phyloP scores from a whole-genome alignment of 2,113 vertebrate genomes.

The Holacanthus passer region DNA sequence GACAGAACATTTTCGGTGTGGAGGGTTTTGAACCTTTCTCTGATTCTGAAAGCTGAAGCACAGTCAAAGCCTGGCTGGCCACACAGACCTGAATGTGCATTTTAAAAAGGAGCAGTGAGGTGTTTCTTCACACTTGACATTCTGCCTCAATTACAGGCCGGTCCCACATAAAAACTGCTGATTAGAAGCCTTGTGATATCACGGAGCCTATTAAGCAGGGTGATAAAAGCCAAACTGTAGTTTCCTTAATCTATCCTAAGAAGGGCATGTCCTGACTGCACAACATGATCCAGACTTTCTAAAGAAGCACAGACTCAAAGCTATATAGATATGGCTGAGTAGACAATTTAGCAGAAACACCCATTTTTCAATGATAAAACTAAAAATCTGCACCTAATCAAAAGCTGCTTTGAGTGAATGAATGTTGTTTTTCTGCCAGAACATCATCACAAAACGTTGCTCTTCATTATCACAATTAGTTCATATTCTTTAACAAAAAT shows the following conservation, averaged over 20 bases:
- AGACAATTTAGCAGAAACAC: neutral
- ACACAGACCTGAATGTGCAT: slow-evolving; percentile 42
- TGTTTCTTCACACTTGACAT: slow-evolving; percentile 43
- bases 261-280: slow-evolving; percentile 24
- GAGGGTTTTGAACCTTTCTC: slow-evolving; percentile 1
- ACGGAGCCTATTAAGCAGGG: neutral
- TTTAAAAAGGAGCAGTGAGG: slow-evolving; percentile 37
- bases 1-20: neutral
- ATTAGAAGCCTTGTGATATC: slow-evolving; percentile 25
- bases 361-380: neutral
- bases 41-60: slow-evolving; percentile 11
- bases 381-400: neutral
- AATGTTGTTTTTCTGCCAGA: neutral
- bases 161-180: slow-evolving; percentile 17
- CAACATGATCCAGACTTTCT: neutral
- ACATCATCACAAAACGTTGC: neutral
- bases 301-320: neutral
- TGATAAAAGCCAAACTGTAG: slow-evolving; percentile 31
- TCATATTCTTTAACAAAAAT: neutral
- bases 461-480: neutral
- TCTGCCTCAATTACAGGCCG: slow-evolving; percentile 42
- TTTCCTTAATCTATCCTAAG: slow-evolving; percentile 33
- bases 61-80: neutral
- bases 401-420: neutral
- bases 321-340: neutral